phyloP scores from a whole-genome alignment of 2,888 invertebrate genomes.

The Microctonus aethiopoides region DNA sequence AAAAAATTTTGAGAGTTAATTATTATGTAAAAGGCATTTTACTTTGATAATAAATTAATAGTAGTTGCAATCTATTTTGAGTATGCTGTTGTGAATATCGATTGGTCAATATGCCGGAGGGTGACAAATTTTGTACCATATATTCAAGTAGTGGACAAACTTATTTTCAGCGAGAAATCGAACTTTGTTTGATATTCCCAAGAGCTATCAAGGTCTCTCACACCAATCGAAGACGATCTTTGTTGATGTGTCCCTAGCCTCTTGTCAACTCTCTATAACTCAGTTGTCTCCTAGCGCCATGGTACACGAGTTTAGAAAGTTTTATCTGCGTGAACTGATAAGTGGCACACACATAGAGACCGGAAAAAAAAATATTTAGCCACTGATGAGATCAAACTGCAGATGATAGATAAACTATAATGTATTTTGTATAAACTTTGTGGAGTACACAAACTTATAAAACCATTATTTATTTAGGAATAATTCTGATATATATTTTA shows the following conservation, averaged over 20 bases:
- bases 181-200: not conserved
- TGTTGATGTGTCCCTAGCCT: not conserved
- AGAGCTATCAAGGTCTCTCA: not conserved
- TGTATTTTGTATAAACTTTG: too few relatives aligned
- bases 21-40: not conserved
- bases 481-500: too few relatives aligned
- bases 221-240: not conserved
- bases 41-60: not conserved
- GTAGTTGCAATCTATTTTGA: not conserved
- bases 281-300: not conserved
- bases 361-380: too few relatives aligned
- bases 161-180: not conserved
- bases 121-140: not conserved
- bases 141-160: not conserved
- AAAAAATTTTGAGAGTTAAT: too few relatives aligned
- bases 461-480: too few relatives aligned
- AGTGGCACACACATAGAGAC: too few relatives aligned
- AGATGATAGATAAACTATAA: too few relatives aligned
- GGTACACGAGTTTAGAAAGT: conserved; percentile 5
- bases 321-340: conserved; percentile 3
- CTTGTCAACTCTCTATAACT: conserved; percentile 17
- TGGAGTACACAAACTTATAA: too few relatives aligned
- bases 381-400: too few relatives aligned
- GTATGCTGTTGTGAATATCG: not conserved
- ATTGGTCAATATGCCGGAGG: not conserved